Evolutionary conservation across 1,140 invertebrate species (phyloP).

Genomic region (Cyclina sinensis): DNA sequence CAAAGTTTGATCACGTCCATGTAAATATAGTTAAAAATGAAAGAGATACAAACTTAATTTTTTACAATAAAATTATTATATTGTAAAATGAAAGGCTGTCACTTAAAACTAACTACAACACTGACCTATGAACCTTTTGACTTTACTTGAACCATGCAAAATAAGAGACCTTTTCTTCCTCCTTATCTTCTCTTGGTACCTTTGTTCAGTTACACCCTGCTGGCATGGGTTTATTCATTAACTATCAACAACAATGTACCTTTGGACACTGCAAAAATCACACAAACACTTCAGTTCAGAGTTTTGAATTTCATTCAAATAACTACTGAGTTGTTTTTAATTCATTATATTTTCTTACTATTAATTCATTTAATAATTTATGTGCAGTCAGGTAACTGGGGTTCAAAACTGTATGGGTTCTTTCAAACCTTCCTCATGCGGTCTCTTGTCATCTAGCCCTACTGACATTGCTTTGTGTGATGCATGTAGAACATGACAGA

Average conservation of each 20-base stretch:
- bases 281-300: neutral
- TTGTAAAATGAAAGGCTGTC: too few relatives aligned
- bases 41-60: too few relatives aligned
- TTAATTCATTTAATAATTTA: conserved; percentile 3
- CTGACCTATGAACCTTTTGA: neutral
- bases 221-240: neutral
- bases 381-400: neutral
- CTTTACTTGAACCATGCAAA: neutral
- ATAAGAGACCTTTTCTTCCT: neutral
- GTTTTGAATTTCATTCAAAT: neutral
- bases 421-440: too few relatives aligned
- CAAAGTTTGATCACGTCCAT: too few relatives aligned
- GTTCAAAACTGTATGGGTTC: too few relatives aligned
- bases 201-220: neutral
- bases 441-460: too few relatives aligned
- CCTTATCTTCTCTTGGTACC: neutral
- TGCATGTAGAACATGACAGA: too few relatives aligned
- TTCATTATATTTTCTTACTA: neutral
- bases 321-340: neutral
- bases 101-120: too few relatives aligned
- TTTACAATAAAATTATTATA: too few relatives aligned
- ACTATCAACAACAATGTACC: conserved; percentile 1
- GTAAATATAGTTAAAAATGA: too few relatives aligned
- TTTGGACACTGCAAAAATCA: neutral
- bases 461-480: too few relatives aligned